Conservation (phyloP, 2,797 vertebrate species). For the Lates japonicus region DNA sequence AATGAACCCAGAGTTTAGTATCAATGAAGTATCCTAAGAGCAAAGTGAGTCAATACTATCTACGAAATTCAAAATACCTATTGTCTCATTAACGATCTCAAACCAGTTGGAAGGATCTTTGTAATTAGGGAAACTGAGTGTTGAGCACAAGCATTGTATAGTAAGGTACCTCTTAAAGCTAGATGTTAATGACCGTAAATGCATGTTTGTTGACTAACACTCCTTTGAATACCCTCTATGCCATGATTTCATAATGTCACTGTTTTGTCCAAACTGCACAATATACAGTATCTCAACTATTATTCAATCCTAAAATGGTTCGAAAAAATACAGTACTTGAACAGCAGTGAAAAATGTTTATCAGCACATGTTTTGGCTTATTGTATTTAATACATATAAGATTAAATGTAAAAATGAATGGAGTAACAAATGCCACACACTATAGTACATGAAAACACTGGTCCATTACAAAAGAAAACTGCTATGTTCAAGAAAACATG, state of each 20-base stretch:
- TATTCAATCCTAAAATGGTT: no score
- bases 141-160: not conserved
- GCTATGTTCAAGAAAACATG: not conserved
- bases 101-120: conserved; percentile 9
- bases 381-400: not conserved
- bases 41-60: conserved; percentile 42
- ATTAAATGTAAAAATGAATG: not conserved
- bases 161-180: conserved; percentile 12
- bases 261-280: not conserved
- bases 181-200: not conserved
- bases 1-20: not conserved
- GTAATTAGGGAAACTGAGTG: conserved; percentile 24
- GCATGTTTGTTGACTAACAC: not conserved
- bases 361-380: not conserved
- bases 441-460: not conserved
- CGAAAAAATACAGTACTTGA: no score
- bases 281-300: no score
- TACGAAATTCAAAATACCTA: no score
- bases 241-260: not conserved
- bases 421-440: not conserved
- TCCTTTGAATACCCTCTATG: not conserved
- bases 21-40: no score
- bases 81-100: no score
- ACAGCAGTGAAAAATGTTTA: no score
- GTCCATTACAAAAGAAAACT: not conserved